Conservation (phyloP, 2,888 invertebrate species). For the Sinopyrophorus schimmeli region DNA sequence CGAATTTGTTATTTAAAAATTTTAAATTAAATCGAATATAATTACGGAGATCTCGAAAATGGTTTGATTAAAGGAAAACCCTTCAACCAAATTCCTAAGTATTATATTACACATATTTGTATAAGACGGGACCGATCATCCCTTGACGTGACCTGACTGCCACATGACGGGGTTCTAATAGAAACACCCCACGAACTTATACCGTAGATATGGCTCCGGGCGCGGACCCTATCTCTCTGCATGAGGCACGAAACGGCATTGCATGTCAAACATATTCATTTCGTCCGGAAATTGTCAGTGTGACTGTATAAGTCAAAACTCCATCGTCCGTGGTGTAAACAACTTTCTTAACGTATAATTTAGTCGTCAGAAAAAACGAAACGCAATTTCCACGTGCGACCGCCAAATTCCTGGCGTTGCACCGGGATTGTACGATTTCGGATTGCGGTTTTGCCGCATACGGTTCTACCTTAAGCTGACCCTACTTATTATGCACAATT, state of each 20-base stretch:
- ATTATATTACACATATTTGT: conserved; percentile 31
- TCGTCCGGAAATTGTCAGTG: conserved; percentile 24
- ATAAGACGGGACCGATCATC: conserved; percentile 31
- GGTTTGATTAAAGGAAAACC: conserved; percentile 18
- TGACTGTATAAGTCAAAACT: conserved; percentile 11
- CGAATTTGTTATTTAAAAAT: too few species aligned
- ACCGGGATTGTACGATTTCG: conserved; percentile 21
- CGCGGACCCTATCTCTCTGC: conserved; percentile 29
- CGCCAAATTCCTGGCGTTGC: conserved; percentile 24
- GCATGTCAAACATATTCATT: conserved; percentile 28
- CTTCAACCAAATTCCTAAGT: conserved; percentile 19
- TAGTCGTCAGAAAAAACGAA: too few species aligned
- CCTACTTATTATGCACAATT: conserved; percentile 28
- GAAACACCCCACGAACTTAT: conserved; percentile 33
- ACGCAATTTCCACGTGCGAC: too few species aligned
- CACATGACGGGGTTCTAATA: conserved; percentile 30
- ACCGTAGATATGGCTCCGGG: conserved; percentile 27
- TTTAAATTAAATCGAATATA: too few species aligned
- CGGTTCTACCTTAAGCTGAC: conserved; percentile 20
- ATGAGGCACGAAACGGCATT: conserved; percentile 27
- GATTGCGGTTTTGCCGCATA: conserved; percentile 18
- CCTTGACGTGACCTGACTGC: conserved; percentile 35
- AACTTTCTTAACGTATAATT: conserved; percentile 3
- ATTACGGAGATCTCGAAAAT: conserved; percentile 12
- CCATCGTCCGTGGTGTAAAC: neutral